A percentile compares a stretch with the other conserved stretches of the same genome.
phyloP scores from a whole-genome alignment of 1,140 invertebrate genomes.

The Macrosteles quadrilineatus region DNA sequence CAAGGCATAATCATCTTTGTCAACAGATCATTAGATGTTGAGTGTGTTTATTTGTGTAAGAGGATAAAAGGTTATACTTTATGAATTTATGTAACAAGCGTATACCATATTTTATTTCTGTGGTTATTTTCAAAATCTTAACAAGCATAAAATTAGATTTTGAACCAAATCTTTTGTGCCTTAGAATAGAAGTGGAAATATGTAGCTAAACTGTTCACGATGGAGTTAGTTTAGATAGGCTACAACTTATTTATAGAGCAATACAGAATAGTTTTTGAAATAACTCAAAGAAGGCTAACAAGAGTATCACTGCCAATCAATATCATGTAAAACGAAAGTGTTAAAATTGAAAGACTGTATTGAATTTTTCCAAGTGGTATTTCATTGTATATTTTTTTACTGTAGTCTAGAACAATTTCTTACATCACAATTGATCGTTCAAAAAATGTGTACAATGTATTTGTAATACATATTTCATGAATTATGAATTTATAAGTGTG shows the following conservation, averaged over 20 bases:
- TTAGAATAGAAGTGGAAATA: neutral
- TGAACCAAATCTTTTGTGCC: conserved; percentile 22
- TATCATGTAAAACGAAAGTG: neutral
- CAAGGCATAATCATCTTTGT: too few species aligned
- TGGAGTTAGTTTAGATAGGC: neutral
- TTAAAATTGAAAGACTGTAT: neutral
- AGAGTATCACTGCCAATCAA: neutral
- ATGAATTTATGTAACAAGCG: neutral
- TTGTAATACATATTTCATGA: too few species aligned
- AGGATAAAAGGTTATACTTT: neutral
- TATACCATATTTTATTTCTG: neutral
- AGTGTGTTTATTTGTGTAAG: neutral
- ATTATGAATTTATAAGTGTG: too few species aligned
- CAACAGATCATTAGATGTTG: too few species aligned
- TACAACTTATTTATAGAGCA: neutral
- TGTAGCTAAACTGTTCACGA: neutral
- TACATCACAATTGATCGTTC: too few species aligned
- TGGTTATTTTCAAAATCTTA: too few species aligned
- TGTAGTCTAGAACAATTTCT: too few species aligned
- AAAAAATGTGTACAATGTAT: too few species aligned
- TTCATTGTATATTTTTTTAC: neutral
- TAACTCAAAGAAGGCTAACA: neutral
- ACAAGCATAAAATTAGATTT: too few species aligned
- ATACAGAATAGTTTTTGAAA: neutral
- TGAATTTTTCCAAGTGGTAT: neutral